Percentiles rank a stretch among this genome's conserved stretches.
phyloP scores from a whole-genome alignment of 2,797 vertebrate species.

The Neostethus bicornis region DNA sequence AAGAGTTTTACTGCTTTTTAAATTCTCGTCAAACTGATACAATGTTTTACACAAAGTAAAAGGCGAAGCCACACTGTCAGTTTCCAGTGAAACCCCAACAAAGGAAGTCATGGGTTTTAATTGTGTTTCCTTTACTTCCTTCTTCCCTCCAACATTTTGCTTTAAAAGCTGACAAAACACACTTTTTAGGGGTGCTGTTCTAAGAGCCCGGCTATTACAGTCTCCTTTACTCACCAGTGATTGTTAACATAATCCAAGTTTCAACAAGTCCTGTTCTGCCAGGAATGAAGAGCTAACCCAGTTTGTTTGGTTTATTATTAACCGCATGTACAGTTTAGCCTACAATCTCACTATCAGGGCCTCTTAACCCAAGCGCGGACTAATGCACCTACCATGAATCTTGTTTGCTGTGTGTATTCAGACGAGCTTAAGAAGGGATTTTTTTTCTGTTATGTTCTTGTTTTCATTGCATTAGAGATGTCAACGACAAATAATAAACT shows the following conservation, averaged over 20 bases:
- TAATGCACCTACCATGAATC: slow-evolving; percentile 59
- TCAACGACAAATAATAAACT: slow-evolving; percentile 52
- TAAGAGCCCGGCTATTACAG: slow-evolving; percentile 62
- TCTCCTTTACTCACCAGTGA: slow-evolving; percentile 55
- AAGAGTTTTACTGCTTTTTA: slow-evolving; percentile 21
- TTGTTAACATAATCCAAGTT: slow-evolving; percentile 76
- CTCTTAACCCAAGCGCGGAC: slow-evolving; percentile 52
- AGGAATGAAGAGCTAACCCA: slow-evolving; percentile 59
- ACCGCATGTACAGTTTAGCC: slow-evolving; percentile 64
- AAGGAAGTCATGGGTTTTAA: slow-evolving; percentile 68
- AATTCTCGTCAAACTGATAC: slow-evolving; percentile 18
- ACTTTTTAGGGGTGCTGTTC: slow-evolving; percentile 60
- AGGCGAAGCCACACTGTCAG: slow-evolving; percentile 28
- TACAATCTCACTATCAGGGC: slow-evolving; percentile 54
- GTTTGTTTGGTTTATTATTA: slow-evolving; percentile 80
- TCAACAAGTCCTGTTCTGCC: slow-evolving; percentile 79
- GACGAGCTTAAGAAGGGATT: slow-evolving; percentile 49
- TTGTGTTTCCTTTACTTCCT: slow-evolving; percentile 65
- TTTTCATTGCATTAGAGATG: slow-evolving; percentile 61
- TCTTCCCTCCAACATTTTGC: slow-evolving; percentile 46
- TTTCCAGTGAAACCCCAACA: slow-evolving; percentile 59
- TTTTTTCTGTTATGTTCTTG: slow-evolving; percentile 48
- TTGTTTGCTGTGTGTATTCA: slow-evolving; percentile 56
- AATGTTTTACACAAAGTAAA: slow-evolving; percentile 15
- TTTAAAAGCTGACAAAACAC: slow-evolving; percentile 69